Conservation (phyloP, 2,113 vertebrate species). For the Peucedramus taeniatus region DNA sequence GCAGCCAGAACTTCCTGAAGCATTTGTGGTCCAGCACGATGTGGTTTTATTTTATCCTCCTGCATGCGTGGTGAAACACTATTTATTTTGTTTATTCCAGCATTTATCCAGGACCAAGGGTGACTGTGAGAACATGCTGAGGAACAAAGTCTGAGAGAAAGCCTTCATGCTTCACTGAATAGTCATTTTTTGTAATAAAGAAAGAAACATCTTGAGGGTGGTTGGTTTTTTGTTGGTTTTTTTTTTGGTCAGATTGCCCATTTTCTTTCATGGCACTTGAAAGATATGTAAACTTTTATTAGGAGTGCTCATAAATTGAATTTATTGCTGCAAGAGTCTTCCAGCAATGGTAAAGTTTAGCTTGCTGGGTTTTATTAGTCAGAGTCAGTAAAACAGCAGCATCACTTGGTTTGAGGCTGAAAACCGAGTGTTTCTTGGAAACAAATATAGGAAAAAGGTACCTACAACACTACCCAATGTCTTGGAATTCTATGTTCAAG, state of each 20-base stretch:
- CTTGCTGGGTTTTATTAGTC: constrained; percentile 50
- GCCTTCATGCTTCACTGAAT: background rate
- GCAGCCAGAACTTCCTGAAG: background rate
- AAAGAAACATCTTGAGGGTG: background rate
- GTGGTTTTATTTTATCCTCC: background rate
- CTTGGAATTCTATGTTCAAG: constrained; percentile 28
- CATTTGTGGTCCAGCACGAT: background rate
- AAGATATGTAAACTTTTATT: constrained; percentile 46
- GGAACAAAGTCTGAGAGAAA: background rate
- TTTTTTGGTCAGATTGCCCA: background rate
- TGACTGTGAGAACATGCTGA: background rate
- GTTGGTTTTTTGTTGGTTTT: no score
- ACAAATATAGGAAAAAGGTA: constrained; percentile 58
- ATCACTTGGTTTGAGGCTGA: constrained; percentile 25
- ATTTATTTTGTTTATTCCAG: constrained; percentile 22
- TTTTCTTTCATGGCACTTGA: constrained; percentile 25
- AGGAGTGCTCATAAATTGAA: constrained; percentile 34
- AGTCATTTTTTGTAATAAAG: background rate
- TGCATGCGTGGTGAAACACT: background rate
- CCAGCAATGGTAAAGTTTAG: constrained; percentile 28
- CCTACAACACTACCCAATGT: constrained; percentile 12
- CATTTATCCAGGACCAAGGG: background rate
- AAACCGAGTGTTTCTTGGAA: constrained; percentile 34
- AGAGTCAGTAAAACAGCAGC: constrained; percentile 34
- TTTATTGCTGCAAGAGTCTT: constrained; percentile 34